Base-by-base conservation (phyloP, 37 sponge, comb jelly and placozoan genomes). In the Spongia lamella region DNA sequence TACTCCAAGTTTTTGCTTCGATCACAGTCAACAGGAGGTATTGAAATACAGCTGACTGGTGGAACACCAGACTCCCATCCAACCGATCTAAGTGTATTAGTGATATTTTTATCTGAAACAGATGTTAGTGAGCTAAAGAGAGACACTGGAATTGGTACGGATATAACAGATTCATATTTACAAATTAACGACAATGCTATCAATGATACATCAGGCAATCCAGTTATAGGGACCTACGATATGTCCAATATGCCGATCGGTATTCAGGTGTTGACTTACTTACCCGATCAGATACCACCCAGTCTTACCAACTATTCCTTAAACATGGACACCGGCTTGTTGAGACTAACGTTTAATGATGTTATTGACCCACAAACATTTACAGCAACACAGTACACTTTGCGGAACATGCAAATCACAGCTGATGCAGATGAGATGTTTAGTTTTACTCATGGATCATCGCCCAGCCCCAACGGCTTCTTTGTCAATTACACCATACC, bases 281-380 rank as follows among this genome's bases (percentile, higher is more conserved):
- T 51, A 29, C 52, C 54, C 19, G 96, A 95, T 35, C 50, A 47
- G 1, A 56, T 82, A 13, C 77, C 80, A 38, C 88, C 96, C 4
- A 29, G 62, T 30, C 84, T 95, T 56, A 27, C 49, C 1, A 64
- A 68, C 50, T 95, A 91, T 75, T 89, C 85, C 17, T 71, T 95
- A 39, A 89, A 95, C 56, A 64, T 95, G 79, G 72, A 95, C 72
- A 80, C 16, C 68, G 96, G 92, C 5, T 26, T 73, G 1, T 35
- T 95, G 30, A 56, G 32, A 32, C 79, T 95, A 21, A 89, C 85
- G 11, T 95, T 95, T 54, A 72, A 87, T 79, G 96, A 95, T 77
- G 92, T 91, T 13, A 56, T 95, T 33, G 43, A 84, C 75, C 85
- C 88, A n/a, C 7, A 37, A 30, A 73, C 89, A 26, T 82, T 95